Evolutionary conservation across 1,140 invertebrate species (phyloP).

Genomic region (Adelges cooleyi): DNA sequence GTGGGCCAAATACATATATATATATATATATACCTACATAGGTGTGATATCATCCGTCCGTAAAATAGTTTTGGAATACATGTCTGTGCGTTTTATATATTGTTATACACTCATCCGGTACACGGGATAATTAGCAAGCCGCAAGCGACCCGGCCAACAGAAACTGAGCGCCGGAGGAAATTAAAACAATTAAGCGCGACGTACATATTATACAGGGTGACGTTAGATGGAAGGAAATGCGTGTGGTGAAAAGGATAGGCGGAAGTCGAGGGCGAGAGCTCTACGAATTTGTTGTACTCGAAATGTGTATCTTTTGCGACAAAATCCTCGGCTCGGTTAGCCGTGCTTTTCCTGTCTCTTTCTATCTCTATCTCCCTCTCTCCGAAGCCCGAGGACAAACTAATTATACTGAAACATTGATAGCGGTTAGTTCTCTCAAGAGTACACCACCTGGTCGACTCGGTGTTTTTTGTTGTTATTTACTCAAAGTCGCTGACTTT

Average conservation of each 20-base stretch:
- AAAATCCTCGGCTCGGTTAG: neutral
- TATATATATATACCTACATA: too few relatives aligned
- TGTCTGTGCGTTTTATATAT: too few relatives aligned
- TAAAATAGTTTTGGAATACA: too few relatives aligned
- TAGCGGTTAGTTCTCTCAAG: too few relatives aligned
- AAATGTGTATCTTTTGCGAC: neutral
- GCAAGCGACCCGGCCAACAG: neutral
- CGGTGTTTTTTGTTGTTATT: too few relatives aligned
- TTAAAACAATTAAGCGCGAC: conserved; percentile 15
- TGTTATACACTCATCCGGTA: too few relatives aligned
- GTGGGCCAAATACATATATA: too few relatives aligned
- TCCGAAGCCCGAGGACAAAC: neutral
- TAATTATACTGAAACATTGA: neutral
- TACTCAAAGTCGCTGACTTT: too few relatives aligned
- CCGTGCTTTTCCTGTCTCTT: neutral
- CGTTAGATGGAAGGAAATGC: neutral
- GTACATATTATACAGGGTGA: neutral
- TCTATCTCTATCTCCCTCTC: too few relatives aligned
- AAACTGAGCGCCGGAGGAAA: neutral
- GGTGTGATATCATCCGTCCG: too few relatives aligned
- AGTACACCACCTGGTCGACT: too few relatives aligned
- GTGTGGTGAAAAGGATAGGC: too few relatives aligned
- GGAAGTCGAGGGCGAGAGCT: neutral
- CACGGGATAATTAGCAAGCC: neutral
- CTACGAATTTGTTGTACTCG: neutral